Evolutionary conservation across 1,140 invertebrate genomes (phyloP), one percentile per base, ranked within the genome.

Genomic region (Sitophilus oryzae): DNA sequence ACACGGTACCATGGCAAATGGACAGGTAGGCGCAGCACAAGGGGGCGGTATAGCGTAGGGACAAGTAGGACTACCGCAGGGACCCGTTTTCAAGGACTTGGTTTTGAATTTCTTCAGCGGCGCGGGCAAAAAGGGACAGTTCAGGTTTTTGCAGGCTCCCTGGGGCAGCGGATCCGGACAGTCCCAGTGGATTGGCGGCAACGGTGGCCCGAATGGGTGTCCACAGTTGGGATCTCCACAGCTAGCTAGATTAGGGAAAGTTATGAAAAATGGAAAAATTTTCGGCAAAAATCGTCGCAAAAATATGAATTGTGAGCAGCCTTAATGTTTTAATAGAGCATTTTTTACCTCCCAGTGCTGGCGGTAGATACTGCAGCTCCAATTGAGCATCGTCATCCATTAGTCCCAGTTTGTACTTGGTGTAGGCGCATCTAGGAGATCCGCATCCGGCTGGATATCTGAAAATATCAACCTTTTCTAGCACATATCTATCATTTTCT

Each of bases 81-180:
- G 62, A 9, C 58, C 58, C 15, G 38, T 57, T 49, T 38, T 55
- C 3, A 49, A 16, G 6, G 16, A 9, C 8, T 50, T 57, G 5
- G 53, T 48, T 50, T 56, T 56, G 10, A 49, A 43, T 21, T 37
- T 44, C 34, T 58, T 58, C 18, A 61, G 16, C 3, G 41, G 46
- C 2, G 40, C 22, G 9, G 63, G 59, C 20, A 47, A 49, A 45
- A 56, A 65, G 1, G 69, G 69, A 55, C 69, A 71, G 35, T 68
- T 60, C 10, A 66, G 59, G 50, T 71, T 71, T 21, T 52, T 66
- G 45, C 69, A 71, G 6, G 47, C 52, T 1, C 63, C 69, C 54
- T 64, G 61, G 0, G 69, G 69, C 25, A 71, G 58, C 1, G 69
- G 69, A 52, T 71, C 69, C 2, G 69, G 69, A 60, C 69, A 71